A percentile compares a stretch with the other conserved stretches of the same genome.
Conservation (phyloP, 2,113 vertebrate species). For the Xenopus tropicalis region UCB_Xtro_10.0 CM004446.2:147118001-147118500, state of each 20-base stretch:
- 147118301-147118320: too few relatives aligned
- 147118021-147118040: constrained; percentile 10
- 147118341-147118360: too few relatives aligned
- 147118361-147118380: too few relatives aligned
- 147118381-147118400: too few relatives aligned
- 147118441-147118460: too few relatives aligned
- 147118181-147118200: not conserved
- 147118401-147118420: too few relatives aligned
- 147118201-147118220: not conserved
- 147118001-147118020: not conserved
- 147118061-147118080: constrained; percentile 15
- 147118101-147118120: not conserved
- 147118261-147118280: not conserved
- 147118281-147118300: not conserved
- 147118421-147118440: too few relatives aligned
- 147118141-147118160: not conserved
- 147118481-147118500: too few relatives aligned
- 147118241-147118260: not conserved
- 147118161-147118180: not conserved
- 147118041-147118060: constrained; percentile 36
- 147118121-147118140: too few relatives aligned
- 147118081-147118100: constrained; percentile 2
- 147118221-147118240: not conserved
- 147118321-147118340: too few relatives aligned
- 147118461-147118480: too few relatives aligned